Evolutionary conservation across 2,888 invertebrate species (phyloP).

Genomic region (Platerodrilus igneus): DNA sequence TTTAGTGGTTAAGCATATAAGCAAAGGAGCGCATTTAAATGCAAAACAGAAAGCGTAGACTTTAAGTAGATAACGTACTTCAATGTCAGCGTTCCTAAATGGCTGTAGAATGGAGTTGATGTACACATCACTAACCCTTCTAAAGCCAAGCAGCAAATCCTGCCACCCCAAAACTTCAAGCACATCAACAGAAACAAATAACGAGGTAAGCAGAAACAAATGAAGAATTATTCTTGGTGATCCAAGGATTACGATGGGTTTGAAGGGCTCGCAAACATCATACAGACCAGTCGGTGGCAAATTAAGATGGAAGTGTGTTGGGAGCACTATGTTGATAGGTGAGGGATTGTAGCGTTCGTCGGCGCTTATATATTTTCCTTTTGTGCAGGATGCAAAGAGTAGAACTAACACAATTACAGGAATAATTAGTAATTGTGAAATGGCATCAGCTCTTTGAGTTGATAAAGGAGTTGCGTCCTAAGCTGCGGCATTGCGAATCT

Average conservation of each 20-base stretch:
- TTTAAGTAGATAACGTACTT: too few relatives aligned
- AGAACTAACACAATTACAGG: too few relatives aligned
- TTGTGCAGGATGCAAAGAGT: too few relatives aligned
- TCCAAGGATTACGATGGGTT: conserved; percentile 36
- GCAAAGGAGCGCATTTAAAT: too few relatives aligned
- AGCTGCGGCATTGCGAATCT: background rate
- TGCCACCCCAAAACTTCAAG: conserved; percentile 30
- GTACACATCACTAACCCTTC: conserved; percentile 43
- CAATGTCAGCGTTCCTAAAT: too few relatives aligned
- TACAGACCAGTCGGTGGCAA: conserved; percentile 25
- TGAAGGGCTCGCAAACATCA: conserved; percentile 17
- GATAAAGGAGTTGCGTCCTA: too few relatives aligned
- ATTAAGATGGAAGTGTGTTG: conserved; percentile 31
- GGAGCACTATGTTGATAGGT: conserved; percentile 22
- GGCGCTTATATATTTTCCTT: conserved; percentile 23
- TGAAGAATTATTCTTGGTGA: conserved; percentile 44
- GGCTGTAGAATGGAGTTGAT: too few relatives aligned
- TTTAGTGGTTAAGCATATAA: too few relatives aligned
- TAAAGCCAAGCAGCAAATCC: conserved; percentile 36
- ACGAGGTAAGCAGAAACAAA: conserved; percentile 40
- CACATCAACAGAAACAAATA: conserved; percentile 41
- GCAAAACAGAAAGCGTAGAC: too few relatives aligned
- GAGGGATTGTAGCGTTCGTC: conserved; percentile 23
- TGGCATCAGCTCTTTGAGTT: too few relatives aligned
- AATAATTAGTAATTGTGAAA: too few relatives aligned